A percentile compares a stretch with the other conserved stretches of the same genome.
These are phyloP conservation scores for Adoxophyes honmai DNA, from an alignment of 1,140 invertebrate species.

Conservation along the genomic window DNA sequence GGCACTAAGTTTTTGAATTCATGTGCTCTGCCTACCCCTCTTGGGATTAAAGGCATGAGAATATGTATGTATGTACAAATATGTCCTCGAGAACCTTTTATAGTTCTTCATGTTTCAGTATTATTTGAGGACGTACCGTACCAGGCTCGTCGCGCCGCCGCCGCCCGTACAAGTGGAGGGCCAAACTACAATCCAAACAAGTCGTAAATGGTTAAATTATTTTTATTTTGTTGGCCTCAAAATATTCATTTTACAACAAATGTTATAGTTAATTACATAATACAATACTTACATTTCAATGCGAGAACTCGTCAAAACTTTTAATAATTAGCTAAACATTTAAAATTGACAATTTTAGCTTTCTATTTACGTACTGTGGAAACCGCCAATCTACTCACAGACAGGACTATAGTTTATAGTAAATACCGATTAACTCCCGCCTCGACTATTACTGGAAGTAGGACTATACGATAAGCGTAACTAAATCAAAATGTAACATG, in stretches of 20 bases:
- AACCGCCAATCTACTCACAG: conserved; percentile 20
- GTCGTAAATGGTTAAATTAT: conserved; percentile 40
- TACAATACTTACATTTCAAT: conserved; percentile 57
- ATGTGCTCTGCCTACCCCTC: too few species aligned
- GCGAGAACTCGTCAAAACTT: conserved; percentile 53
- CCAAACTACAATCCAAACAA: conserved; percentile 40
- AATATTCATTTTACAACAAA: conserved; percentile 71
- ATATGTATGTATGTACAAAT: too few species aligned
- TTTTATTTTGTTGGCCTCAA: conserved; percentile 70
- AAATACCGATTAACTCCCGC: conserved; percentile 20
- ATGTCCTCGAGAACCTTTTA: too few species aligned
- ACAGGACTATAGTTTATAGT: conserved; percentile 16
- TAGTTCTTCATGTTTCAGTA: too few species aligned
- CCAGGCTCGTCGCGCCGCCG: too few species aligned
- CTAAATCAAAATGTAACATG: conserved; percentile 11
- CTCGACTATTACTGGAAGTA: background rate
- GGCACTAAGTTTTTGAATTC: too few species aligned
- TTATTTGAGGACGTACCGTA: too few species aligned
- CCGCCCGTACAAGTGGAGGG: background rate
- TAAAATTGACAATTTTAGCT: conserved; percentile 70
- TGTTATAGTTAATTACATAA: conserved; percentile 41
- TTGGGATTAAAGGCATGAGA: too few species aligned
- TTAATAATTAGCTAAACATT: conserved; percentile 57
- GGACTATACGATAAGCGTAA: conserved; percentile 2
- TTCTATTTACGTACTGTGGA: conserved; percentile 26